These are phyloP conservation scores for Coelopa frigida DNA, from an alignment of 1,140 invertebrate genomes.

Conservation along the genomic window DNA sequence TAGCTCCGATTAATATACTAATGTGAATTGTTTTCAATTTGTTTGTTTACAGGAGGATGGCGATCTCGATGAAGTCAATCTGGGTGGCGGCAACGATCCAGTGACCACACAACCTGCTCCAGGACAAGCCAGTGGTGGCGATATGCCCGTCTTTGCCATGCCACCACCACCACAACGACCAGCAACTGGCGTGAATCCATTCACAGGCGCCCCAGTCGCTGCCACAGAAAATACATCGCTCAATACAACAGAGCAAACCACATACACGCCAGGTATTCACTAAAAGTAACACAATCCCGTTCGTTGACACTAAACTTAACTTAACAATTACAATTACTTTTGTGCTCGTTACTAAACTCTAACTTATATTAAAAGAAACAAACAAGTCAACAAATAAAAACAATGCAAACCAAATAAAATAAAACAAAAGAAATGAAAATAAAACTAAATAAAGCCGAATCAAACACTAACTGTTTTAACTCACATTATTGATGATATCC, in stretches of 20 bases:
- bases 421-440: conserved; percentile 2
- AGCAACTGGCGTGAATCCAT: conserved; percentile 39
- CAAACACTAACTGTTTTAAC: not conserved
- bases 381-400: conserved; percentile 8
- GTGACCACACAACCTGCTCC: conserved; percentile 46
- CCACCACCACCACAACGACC: conserved; percentile 39
- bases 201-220: conserved; percentile 38
- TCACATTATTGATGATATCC: not conserved
- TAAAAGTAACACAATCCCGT: too few species aligned
- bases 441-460: not conserved
- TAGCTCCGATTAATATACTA: not conserved
- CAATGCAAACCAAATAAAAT: conserved; percentile 1
- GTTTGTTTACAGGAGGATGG: conserved; percentile 44
- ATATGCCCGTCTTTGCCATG: conserved; percentile 47
- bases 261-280: conserved; percentile 51
- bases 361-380: conserved; percentile 4
- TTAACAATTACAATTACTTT: conserved; percentile 3
- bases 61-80: conserved; percentile 44
- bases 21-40: too few species aligned
- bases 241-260: conserved; percentile 49
- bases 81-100: conserved; percentile 34
- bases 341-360: too few species aligned
- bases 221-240: conserved; percentile 47
- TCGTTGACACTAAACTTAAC: too few species aligned
- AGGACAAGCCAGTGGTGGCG: conserved; percentile 20